A percentile compares a stretch with the other conserved stretches of the same genome.
phyloP scores from a whole-genome alignment of 2,888 invertebrate genomes.

The Drosophila emarginata region DNA sequence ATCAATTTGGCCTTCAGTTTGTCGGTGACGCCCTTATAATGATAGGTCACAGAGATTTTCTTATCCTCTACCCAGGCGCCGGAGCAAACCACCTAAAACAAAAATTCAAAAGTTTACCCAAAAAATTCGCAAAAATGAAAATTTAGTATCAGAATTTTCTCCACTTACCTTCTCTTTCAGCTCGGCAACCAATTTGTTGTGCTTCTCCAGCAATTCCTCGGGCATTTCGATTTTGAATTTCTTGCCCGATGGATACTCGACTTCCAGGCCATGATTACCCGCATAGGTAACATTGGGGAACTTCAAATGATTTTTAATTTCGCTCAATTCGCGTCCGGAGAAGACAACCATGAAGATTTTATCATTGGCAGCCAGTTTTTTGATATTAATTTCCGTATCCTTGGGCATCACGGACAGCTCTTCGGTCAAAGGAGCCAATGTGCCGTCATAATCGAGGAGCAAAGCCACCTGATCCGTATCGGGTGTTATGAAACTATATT shows the following conservation, averaged over 20 bases:
- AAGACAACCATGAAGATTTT: constrained; percentile 89
- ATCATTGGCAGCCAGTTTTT: constrained; percentile 87
- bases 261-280: constrained; percentile 90
- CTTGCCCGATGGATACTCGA: constrained; percentile 89
- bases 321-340: constrained; percentile 88
- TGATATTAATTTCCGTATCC: constrained; percentile 87
- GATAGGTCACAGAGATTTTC: constrained; percentile 88
- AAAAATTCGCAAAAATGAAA: background rate
- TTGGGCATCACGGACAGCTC: constrained; percentile 86
- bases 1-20: constrained; percentile 85
- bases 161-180: constrained; percentile 86
- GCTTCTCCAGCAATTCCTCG: constrained; percentile 87
- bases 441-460: constrained; percentile 89
- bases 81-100: constrained; percentile 85
- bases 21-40: constrained; percentile 88
- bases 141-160: background rate
- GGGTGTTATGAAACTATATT: constrained; percentile 84
- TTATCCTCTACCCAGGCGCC: constrained; percentile 92
- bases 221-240: constrained; percentile 91
- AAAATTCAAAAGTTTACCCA: background rate
- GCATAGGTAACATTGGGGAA: constrained; percentile 87
- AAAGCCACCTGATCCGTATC: constrained; percentile 87
- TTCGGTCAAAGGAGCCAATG: constrained; percentile 88
- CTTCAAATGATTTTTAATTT: constrained; percentile 88
- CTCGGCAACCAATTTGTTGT: constrained; percentile 86